Evolutionary conservation across 2,797 vertebrate genomes (phyloP), one percentile per base, ranked within the genome.

Genomic region (Spondyliosoma cantharus): DNA sequence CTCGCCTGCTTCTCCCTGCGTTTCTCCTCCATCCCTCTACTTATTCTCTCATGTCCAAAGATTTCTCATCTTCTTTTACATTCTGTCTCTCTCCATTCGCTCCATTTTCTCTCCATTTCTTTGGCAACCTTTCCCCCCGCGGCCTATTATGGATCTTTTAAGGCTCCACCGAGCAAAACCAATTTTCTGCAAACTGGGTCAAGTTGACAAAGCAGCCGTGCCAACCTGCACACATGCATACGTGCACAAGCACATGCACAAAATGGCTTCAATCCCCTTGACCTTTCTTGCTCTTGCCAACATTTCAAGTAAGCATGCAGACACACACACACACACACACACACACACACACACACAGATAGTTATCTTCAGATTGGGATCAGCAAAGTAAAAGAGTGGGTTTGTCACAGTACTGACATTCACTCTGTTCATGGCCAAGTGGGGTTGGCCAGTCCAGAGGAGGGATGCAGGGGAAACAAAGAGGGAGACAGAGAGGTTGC

Each of bases 71-170:
- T 68, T 58, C 37, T 83, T 61, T 74, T 49, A 17, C 46, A 27
- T 78, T 73, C 52, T 66, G 2, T 68, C 29, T 32, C 29, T 75
- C 46, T 73, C 59, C 45, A 8, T 60, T 77, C 29, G 17, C 27
- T 75, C 71, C 25, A 61, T 74, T 65, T 71, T 71, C 57, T 63
- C 48, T 71, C 12, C 3, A 32, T 75, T 78, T 80, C 56, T 58
- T 73, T 50, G 45, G 70, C 78, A 76, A 76, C 87, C 84, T 93
- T 91, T 92, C 50, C 29, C 78, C 93, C 82, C 89, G 69, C 59
- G 86, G 93, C 82, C 90, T 63, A 81, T 92, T 95, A 93, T 92
- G 67, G 86, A 87, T 88, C 89, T 92, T 87, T 93, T 88, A 92
- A 93, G 90, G 90, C 93, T 94, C 92, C 91, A 92, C 89, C 78